Evolutionary conservation across 1,140 invertebrate genomes (phyloP).

Genomic region (Drosophila lacertosa): DNA sequence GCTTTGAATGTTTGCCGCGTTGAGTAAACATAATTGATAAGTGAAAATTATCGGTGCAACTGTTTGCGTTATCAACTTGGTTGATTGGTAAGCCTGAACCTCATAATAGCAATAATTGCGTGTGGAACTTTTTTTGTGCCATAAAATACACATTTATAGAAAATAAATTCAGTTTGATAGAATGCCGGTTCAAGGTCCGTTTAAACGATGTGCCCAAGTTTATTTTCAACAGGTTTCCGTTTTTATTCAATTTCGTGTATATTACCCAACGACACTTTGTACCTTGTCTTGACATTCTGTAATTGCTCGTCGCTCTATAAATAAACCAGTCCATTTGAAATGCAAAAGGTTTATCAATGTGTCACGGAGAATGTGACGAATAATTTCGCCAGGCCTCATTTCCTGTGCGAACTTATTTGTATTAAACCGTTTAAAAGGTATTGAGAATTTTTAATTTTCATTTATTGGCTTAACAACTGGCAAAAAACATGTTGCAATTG

Average conservation of each 20-base stretch:
- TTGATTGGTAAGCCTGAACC: conserved; percentile 17
- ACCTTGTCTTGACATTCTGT: conserved; percentile 40
- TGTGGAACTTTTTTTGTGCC: conserved; percentile 13
- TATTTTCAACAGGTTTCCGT: conserved; percentile 51
- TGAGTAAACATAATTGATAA: conserved; percentile 36
- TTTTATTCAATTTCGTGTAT: conserved; percentile 34
- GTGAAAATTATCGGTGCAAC: conserved; percentile 38
- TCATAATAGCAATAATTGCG: conserved; percentile 36
- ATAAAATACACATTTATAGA: conserved; percentile 30
- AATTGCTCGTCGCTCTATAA: conserved; percentile 37
- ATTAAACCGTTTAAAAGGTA: conserved; percentile 2
- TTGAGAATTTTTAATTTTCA: background rate
- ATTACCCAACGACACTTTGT: conserved; percentile 57
- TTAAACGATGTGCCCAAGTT: conserved; percentile 24
- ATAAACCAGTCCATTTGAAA: conserved; percentile 30
- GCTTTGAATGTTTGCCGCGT: conserved; percentile 38
- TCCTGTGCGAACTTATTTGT: background rate
- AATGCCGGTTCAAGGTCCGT: conserved; percentile 36
- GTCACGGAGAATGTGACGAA: conserved; percentile 22
- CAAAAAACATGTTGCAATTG: conserved; percentile 6
- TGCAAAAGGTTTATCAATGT: conserved; percentile 31
- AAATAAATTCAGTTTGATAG: conserved; percentile 38
- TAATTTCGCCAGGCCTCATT: background rate
- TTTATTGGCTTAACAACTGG: conserved; percentile 23
- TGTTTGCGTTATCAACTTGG: conserved; percentile 33